Evolutionary conservation across 35 echinoderm and acorn worm genomes (phyloP), one percentile per base, ranked within the genome.

Genomic region (Eucidaris tribuloides): DNA sequence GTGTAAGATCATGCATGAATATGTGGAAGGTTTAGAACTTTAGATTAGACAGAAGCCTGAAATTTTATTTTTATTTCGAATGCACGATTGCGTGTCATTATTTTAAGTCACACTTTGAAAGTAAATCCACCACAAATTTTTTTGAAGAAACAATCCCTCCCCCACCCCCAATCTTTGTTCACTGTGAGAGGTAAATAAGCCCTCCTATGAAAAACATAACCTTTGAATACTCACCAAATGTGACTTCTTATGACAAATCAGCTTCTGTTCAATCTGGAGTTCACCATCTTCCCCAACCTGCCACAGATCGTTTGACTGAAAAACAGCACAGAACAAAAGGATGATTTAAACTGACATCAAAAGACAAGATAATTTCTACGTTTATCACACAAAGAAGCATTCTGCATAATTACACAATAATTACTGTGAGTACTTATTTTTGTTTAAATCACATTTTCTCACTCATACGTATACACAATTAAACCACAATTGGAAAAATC

Each of bases 191-290:
- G n/a, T n/a, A n/a, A n/a, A n/a, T n/a, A n/a, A n/a, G n/a, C n/a
- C n/a, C n/a, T n/a, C n/a, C n/a, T n/a, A n/a, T n/a, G 48, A 9
- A 52, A 52, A 52, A 52, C 48, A 52, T 11, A 52, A 52, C 48
- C 9, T 11, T 11, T 52, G 9, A 17, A 1, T 1, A 65, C 84
- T 79, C 48, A 87, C 84, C 46, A 77, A 37, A 34, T 87, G 84
- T 19, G 84, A 87, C 34, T 60, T 79, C 72, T 79, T 87, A 5
- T 62, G 71, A 45, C 84, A 87, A 19, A 87, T 45, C 9, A 87
- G 46, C 27, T 27, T 24, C 84, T 87, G 84, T 6, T 79, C 31
- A 34, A 87, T 87, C 2, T 77, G 71, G 5, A 87, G 72, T 78
- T 78, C 54, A n/a, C 84, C 84, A 46, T 42, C 18, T 7, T 59